Evolutionary conservation across 1,140 invertebrate species (phyloP), one percentile per base, ranked within the genome.

Genomic region (Metopolophium dirhodum): DNA sequence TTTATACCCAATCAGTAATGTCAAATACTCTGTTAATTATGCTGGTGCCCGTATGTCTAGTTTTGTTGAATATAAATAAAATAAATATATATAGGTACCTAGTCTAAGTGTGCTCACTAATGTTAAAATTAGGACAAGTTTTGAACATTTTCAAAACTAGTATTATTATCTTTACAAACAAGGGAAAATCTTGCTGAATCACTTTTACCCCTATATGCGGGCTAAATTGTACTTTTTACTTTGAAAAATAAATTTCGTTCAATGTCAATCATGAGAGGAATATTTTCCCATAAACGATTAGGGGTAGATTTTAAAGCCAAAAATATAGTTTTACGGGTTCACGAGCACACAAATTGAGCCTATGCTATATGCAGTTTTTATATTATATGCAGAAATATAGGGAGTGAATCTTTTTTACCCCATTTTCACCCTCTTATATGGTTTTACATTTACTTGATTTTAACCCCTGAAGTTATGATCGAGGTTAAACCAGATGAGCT

Each of bases 11-110:
- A 90, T 90, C 89, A 54, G 54, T 86, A 93, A 85, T 92, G 51
- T 77, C 83, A 92, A 83, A 92, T 37, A 47, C 37, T 37, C 47
- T 82, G 22, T 47, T 37, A 22, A 41, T 54, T 37, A 93, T 93
- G 82, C 91, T 93, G 91, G 91, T 93, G 91, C 91, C 91, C 91
- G 91, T 93, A 93, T 93, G 91, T 86, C 91, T 93, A 51, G 91
- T 54, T 30, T 51, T n/a, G 90, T 83, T 49, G 45, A 82, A 92
- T 82, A 83, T 82, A 82, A 92, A 41, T 77, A 77, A 89, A 90
- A 90, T 83, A 92, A 92, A 92, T 83, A 57, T 83, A 57, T 37
- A 77, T 47, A 47, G 45, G 45, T 47, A 47, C 45, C 45, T 47
- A 47, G 22, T 93, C 14, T 61, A 93, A 49, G 82, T 54, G 91